Conservation (phyloP, 2,113 vertebrate species). For the Columba janthina region DNA sequence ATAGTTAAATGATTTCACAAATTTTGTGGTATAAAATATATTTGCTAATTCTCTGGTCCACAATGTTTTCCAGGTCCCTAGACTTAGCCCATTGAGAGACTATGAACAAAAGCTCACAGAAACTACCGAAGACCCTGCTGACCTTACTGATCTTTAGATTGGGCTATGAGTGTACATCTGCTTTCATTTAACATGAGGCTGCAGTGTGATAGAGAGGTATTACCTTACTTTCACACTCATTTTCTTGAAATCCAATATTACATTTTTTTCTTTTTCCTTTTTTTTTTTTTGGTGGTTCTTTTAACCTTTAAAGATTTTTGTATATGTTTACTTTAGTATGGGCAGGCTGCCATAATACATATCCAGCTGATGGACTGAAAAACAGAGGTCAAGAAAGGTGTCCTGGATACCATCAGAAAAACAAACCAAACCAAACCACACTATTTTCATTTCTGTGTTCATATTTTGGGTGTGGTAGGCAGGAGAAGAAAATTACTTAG, state of each 20-base stretch:
- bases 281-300: background rate
- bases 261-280: background rate
- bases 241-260: conserved; percentile 16
- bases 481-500: background rate
- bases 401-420: background rate
- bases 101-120: background rate
- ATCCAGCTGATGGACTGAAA: background rate
- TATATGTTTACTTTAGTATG: background rate
- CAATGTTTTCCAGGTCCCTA: background rate
- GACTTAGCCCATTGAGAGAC: background rate
- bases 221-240: background rate
- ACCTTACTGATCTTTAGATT: background rate
- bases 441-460: background rate
- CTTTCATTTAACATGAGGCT: conserved; percentile 24
- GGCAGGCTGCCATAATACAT: background rate
- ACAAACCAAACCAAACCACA: too few relatives aligned
- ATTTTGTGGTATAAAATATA: background rate
- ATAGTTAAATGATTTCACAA: background rate
- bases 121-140: background rate
- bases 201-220: background rate
- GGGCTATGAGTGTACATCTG: background rate
- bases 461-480: background rate
- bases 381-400: background rate
- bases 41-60: background rate
- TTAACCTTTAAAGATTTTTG: background rate